Evolutionary conservation across 2,797 vertebrate genomes (phyloP).

Genomic region (Psittacula echo): DNA sequence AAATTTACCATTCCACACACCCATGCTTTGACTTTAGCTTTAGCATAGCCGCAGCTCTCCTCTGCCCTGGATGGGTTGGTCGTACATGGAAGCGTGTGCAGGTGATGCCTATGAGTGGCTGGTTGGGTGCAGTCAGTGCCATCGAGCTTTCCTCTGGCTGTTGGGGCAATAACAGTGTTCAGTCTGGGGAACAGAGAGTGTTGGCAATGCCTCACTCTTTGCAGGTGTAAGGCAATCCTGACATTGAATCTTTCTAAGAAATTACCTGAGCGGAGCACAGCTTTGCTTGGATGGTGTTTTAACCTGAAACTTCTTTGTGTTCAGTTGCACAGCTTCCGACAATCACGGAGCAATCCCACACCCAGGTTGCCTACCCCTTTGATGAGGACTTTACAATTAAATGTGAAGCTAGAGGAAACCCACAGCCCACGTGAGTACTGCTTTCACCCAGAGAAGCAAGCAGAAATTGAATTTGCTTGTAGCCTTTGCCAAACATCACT

Average conservation of each 20-base stretch:
- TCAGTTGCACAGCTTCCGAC: constrained; percentile 93
- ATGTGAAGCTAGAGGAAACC: constrained; percentile 95
- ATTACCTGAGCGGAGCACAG: neutral
- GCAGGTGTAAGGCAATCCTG: too few species aligned
- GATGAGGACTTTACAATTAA: constrained; percentile 91
- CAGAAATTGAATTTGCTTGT: neutral
- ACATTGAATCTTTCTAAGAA: rapidly evolving
- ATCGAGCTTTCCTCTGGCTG: neutral
- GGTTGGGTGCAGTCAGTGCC: rapidly evolving
- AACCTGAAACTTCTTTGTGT: constrained; percentile 8
- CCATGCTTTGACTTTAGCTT: neutral
- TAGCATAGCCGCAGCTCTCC: neutral
- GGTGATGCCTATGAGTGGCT: rapidly evolving
- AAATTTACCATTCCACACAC: neutral
- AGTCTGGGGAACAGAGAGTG: neutral
- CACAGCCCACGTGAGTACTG: constrained; percentile 87
- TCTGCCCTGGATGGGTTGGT: neutral
- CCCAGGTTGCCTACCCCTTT: constrained; percentile 91
- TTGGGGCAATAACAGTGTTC: rapidly evolving
- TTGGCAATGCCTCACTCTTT: neutral
- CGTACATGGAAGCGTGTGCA: rapidly evolving
- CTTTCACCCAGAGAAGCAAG: neutral
- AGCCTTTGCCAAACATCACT: neutral
- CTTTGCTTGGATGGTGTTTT: neutral
- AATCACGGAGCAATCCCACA: constrained; percentile 85